Conservation (phyloP, 2,113 vertebrate genomes). For the Galemys pyrenaicus region DNA sequence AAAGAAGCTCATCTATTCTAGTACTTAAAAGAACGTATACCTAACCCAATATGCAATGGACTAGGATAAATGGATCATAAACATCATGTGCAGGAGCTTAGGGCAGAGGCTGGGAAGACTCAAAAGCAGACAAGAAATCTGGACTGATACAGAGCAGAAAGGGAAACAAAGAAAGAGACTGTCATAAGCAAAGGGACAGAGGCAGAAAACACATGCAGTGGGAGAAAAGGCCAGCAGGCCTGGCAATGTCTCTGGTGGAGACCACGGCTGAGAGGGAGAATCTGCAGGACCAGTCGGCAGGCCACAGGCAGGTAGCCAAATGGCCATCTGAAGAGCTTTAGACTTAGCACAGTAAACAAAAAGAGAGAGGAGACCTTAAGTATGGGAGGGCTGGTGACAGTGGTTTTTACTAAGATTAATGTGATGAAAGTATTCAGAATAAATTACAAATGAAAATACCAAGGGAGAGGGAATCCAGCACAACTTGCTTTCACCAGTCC, state of each 20-base stretch:
- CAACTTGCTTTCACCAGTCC: too few relatives aligned
- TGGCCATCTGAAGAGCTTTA: background rate
- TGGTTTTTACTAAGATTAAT: background rate
- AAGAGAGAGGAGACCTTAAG: background rate
- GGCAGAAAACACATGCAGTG: rapidly evolving
- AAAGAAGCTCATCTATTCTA: background rate
- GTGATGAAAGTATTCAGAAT: background rate
- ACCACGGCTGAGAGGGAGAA: background rate
- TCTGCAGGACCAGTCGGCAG: background rate
- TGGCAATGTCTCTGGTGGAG: background rate
- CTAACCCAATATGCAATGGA: background rate
- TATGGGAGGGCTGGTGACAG: rapidly evolving
- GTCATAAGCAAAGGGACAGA: background rate
- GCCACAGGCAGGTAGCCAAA: background rate
- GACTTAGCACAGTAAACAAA: background rate
- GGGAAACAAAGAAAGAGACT: background rate
- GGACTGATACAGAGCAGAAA: too few relatives aligned
- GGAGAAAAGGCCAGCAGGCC: background rate
- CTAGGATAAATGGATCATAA: background rate
- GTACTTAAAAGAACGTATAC: background rate
- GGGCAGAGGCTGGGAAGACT: background rate
- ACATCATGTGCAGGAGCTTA: background rate
- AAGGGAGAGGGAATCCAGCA: background rate
- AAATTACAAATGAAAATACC: background rate
- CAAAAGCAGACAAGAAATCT: background rate